A percentile compares a stretch with the other conserved stretches of the same genome.
phyloP scores from a whole-genome alignment of 2,797 vertebrate genomes.

The Limosa lapponica region DNA sequence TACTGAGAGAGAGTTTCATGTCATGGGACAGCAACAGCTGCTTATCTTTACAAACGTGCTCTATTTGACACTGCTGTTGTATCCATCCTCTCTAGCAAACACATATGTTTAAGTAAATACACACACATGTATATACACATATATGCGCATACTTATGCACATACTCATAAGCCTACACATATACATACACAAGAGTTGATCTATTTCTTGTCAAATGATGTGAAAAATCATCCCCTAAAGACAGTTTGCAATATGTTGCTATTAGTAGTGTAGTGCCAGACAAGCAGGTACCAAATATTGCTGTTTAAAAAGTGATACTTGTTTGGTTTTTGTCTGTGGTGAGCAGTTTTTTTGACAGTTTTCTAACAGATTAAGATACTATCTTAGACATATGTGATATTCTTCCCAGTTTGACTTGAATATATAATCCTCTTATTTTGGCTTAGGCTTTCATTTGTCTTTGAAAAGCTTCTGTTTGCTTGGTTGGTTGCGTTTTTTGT shows the following conservation, averaged over 20 bases:
- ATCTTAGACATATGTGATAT: background rate
- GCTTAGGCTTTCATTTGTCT: background rate
- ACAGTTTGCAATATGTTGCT: background rate
- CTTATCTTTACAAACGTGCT: background rate
- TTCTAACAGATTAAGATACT: background rate
- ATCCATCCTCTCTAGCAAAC: background rate
- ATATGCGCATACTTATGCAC: background rate
- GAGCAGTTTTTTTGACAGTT: background rate
- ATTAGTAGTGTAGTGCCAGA: background rate
- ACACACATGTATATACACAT: background rate
- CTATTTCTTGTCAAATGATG: background rate
- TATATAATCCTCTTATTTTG: background rate
- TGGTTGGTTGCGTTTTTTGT: background rate
- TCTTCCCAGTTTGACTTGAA: background rate
- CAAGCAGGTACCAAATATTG: background rate
- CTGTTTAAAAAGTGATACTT: background rate
- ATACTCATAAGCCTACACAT: background rate
- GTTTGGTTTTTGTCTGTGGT: background rate
- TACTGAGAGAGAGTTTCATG: background rate
- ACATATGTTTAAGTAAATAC: accelerated
- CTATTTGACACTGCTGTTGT: background rate
- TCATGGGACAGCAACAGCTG: background rate
- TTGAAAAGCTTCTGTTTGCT: background rate
- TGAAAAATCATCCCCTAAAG: background rate
- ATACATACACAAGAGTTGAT: background rate